These are phyloP conservation scores for Sarcophaga bullata DNA, from an alignment of 1,140 invertebrate genomes.

Conservation along the genomic window DNA sequence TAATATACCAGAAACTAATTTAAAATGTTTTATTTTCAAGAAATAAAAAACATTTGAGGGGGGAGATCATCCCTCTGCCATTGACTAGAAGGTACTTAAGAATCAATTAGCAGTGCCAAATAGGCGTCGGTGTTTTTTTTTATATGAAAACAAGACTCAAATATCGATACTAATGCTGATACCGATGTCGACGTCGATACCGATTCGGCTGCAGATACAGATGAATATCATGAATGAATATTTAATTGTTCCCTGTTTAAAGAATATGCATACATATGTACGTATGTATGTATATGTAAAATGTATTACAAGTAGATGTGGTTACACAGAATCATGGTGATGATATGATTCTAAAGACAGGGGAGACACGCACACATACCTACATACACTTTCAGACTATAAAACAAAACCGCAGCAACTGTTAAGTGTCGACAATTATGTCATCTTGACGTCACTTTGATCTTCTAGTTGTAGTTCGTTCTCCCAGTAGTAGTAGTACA, in stretches of 20 bases:
- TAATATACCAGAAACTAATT: not conserved
- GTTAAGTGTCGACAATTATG: conserved; percentile 24
- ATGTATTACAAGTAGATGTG: too few species aligned
- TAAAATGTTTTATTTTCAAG: not conserved
- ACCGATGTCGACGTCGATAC: too few species aligned
- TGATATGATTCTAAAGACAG: too few species aligned
- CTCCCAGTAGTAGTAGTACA: too few species aligned
- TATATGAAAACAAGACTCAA: not conserved
- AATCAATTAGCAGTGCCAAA: conserved; percentile 17
- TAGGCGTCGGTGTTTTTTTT: not conserved
- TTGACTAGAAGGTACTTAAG: not conserved
- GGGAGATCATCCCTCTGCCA: not conserved
- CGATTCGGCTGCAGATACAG: too few species aligned
- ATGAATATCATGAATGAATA: too few species aligned
- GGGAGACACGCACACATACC: not conserved
- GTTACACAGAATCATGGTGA: too few species aligned
- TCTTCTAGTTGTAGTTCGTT: not conserved
- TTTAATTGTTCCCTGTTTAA: too few species aligned
- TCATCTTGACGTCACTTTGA: conserved; percentile 21
- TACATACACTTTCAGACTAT: too few species aligned
- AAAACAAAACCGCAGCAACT: not conserved
- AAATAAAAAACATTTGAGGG: not conserved
- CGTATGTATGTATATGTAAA: too few species aligned
- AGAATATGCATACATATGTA: too few species aligned
- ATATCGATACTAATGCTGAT: not conserved